These are phyloP conservation scores for Limnephilus auricula DNA, from an alignment of 2,888 invertebrate species.

Conservation along the genomic window DNA sequence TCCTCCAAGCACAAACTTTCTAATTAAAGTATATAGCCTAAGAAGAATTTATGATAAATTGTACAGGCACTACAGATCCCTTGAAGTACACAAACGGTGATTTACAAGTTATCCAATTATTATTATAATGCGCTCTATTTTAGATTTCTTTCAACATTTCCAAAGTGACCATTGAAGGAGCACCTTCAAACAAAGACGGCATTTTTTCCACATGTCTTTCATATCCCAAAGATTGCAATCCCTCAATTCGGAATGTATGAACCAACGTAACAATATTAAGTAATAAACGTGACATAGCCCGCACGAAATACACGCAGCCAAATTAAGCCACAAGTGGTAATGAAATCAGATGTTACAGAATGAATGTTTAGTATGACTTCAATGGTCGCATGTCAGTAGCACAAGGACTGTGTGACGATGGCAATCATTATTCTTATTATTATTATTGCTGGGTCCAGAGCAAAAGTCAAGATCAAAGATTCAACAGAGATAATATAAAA, in stretches of 20 bases:
- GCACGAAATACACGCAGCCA: background rate
- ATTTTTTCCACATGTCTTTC: background rate
- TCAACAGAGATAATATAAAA: background rate
- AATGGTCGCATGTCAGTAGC: background rate
- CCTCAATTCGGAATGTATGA: background rate
- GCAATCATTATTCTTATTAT: background rate
- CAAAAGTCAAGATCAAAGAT: background rate
- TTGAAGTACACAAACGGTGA: no score
- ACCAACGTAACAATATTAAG: background rate
- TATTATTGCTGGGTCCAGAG: background rate
- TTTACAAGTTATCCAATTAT: no score
- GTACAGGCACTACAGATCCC: no score
- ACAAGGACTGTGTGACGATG: background rate
- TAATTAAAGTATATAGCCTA: no score
- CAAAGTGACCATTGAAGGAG: background rate
- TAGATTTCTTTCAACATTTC: background rate
- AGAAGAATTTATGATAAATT: no score
- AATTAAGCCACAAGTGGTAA: background rate
- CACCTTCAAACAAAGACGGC: background rate
- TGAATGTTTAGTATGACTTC: background rate
- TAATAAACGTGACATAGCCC: background rate
- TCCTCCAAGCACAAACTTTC: no score
- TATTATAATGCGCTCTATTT: no score
- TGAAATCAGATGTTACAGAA: background rate
- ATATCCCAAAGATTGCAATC: background rate